A percentile compares a stretch with the other conserved stretches of the same genome.
These are phyloP conservation scores for Lophotis ruficrista DNA, from an alignment of 2,113 vertebrate genomes.

Conservation along the genomic window DNA sequence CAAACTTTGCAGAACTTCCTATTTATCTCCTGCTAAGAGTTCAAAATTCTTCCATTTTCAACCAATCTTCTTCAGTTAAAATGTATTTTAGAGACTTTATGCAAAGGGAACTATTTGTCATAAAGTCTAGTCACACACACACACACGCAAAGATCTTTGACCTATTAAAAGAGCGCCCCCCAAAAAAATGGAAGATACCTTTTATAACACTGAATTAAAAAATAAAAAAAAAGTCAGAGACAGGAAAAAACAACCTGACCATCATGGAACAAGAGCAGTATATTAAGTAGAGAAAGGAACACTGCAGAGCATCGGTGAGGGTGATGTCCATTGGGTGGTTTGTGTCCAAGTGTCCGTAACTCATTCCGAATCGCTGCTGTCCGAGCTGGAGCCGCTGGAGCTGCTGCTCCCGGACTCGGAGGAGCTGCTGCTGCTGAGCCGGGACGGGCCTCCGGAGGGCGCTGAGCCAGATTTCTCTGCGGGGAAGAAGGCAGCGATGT, in stretches of 20 bases:
- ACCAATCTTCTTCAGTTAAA: neutral
- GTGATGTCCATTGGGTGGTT: neutral
- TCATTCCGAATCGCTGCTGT: slow-evolving; percentile 87
- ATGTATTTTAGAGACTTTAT: slow-evolving; percentile 58
- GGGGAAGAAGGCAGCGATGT: neutral
- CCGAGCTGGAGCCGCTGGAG: slow-evolving; percentile 86
- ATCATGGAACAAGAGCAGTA: slow-evolving; percentile 42
- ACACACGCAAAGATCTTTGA: slow-evolving; percentile 48
- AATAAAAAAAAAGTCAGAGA: slow-evolving; percentile 23
- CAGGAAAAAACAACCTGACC: slow-evolving; percentile 56
- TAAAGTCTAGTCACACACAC: slow-evolving; percentile 57
- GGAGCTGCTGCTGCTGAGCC: slow-evolving; percentile 84
- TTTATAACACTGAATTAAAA: slow-evolving; percentile 70
- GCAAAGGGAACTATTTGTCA: slow-evolving; percentile 37
- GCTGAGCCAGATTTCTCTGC: slow-evolving; percentile 83
- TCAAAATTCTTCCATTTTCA: slow-evolving; percentile 1
- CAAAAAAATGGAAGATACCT: slow-evolving; percentile 28
- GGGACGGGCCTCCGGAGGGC: slow-evolving; percentile 82
- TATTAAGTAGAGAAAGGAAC: slow-evolving; percentile 22
- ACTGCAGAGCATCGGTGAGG: neutral
- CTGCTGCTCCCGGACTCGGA: slow-evolving; percentile 87
- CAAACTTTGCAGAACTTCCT: slow-evolving; percentile 9
- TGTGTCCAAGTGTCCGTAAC: neutral
- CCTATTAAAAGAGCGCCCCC: slow-evolving; percentile 48
- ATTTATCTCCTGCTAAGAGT: slow-evolving; percentile 20